Base-by-base conservation (phyloP, 2,888 invertebrate genomes). In the Philonicus albiceps region DNA sequence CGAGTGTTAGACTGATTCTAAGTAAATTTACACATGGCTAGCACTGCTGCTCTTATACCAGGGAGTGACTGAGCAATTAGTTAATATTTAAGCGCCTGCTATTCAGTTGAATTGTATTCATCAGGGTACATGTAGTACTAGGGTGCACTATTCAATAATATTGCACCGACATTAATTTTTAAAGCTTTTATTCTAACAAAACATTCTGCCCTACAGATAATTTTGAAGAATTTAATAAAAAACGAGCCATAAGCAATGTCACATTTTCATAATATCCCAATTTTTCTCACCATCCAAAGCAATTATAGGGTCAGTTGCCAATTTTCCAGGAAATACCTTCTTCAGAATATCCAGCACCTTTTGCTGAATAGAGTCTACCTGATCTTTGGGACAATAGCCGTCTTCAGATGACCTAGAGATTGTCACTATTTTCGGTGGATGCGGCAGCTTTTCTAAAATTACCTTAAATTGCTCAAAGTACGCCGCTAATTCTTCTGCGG, bases 401-500 rank as follows among this genome's bases (percentile, higher is more conserved):
- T 98, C 98, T 72, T 95, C 95, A 80, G 96, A 96, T 0, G 98
- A 98, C 89, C 97, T 94, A 0, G 98, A 95, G 78, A 98, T 94
- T 0, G 98, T 98, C 19, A 92, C 90, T 73, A 98, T 93, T 0
- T 95, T 95, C 1, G 96, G 96, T 5, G 93, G 93, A 53, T 92
- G 89, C 1, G 90, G 91, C 0, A 96, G 95, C 90, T 83, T 92
- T 90, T 84, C 93, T 91, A 89, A 96, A 91, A 90, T 97, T 92
- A 22, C 93, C 91, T 90, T 94, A 91, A 90, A 97, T 93, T 87
- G 92, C 90, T 16, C 93, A 92, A 88, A 97, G 93, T 91, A 96
- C 22, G 93, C 92, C 55, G 93, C 92, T 81, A 98, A 94, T 91
- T 97, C 95, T 74, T 94, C 93, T 16, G 93, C 92, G 0, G 94